Base-by-base conservation (phyloP, 2,797 vertebrate genomes). In the Epinephelus malabaricus region DNA sequence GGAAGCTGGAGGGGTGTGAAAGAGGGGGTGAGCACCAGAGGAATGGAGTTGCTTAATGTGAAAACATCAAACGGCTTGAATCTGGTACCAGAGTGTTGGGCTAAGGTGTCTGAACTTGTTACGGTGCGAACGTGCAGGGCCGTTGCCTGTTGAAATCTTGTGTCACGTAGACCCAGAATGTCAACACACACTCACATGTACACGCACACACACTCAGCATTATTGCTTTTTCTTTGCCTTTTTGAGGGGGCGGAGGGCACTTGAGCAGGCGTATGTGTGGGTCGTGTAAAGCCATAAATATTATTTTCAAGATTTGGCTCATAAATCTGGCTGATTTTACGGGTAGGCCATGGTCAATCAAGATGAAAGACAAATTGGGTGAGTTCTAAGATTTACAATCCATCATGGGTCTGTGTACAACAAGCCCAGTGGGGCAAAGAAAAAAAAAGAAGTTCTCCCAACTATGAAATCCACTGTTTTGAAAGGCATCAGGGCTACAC, bases 51-150 rank as follows among this genome's bases (percentile, higher is more conserved):
- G 75, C 78, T 83, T 83, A 85, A 87, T 88, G 82, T 86, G 82
- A 86, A 94, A 93, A 93, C 89, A 92, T 95, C 91, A 92, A 92
- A 91, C 65, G 62, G 59, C 59, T 76, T 73, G 60, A 91, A 86
- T 76, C 54, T 85, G 88, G 89, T 86, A 86, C 89, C 77, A 79
- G 75, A 82, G 88, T 85, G 84, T 92, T 75, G 58, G 85, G 81
- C 79, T 82, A 86, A 92, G 87, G 86, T 93, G 88, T 92, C 88
- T 92, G 75, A 92, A 92, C 89, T 90, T 92, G 92, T 94, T 95
- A 90, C 14, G 55, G 83, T 93, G 86, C 62, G 82, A 93, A 88
- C 76, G 23, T 68, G 82, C 93, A 93, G 86, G 79, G 60, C 87
- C 78, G 56, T 12, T 87, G 89, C 81, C 70, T 79, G 85, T 67